Percentiles rank a stretch among this genome's conserved stretches.
These are phyloP conservation scores for Drosophila macrospina DNA, from an alignment of 2,888 invertebrate genomes.

Conservation along the genomic window DNA sequence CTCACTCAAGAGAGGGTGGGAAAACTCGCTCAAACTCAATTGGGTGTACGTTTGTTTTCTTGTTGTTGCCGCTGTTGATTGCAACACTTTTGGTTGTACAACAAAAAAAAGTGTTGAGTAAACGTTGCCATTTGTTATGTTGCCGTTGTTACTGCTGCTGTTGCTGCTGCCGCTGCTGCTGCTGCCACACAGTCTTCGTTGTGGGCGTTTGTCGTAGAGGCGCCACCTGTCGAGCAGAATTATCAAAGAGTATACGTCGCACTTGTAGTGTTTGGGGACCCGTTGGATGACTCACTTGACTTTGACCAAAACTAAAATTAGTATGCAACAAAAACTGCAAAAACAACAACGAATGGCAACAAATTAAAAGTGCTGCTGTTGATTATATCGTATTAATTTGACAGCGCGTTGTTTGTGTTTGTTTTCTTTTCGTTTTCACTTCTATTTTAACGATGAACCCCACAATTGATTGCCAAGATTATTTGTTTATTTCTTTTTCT, in stretches of 20 bases:
- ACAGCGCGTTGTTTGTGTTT: constrained; percentile 23
- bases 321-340: constrained; percentile 55
- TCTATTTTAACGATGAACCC: constrained; percentile 9
- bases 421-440: neutral
- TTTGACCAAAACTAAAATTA: constrained; percentile 79
- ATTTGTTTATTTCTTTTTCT: constrained; percentile 1
- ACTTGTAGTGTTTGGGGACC: constrained; percentile 38
- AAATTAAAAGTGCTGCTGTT: constrained; percentile 61
- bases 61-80: constrained; percentile 44
- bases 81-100: constrained; percentile 53
- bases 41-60: constrained; percentile 25
- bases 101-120: constrained; percentile 63
- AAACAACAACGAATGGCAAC: constrained; percentile 49
- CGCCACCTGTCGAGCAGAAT: constrained; percentile 64
- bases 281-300: constrained; percentile 71
- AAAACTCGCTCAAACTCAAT: constrained; percentile 63
- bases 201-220: constrained; percentile 61
- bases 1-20: constrained; percentile 64
- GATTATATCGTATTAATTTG: constrained; percentile 57
- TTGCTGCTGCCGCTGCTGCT: neutral
- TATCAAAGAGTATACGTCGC: constrained; percentile 43
- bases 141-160: neutral
- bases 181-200: constrained; percentile 14
- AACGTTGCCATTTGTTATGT: constrained; percentile 68
- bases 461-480: constrained; percentile 43